Evolutionary conservation across 2,113 vertebrate species (phyloP), one percentile per base, ranked within the genome.

Genomic region (human): DNA sequence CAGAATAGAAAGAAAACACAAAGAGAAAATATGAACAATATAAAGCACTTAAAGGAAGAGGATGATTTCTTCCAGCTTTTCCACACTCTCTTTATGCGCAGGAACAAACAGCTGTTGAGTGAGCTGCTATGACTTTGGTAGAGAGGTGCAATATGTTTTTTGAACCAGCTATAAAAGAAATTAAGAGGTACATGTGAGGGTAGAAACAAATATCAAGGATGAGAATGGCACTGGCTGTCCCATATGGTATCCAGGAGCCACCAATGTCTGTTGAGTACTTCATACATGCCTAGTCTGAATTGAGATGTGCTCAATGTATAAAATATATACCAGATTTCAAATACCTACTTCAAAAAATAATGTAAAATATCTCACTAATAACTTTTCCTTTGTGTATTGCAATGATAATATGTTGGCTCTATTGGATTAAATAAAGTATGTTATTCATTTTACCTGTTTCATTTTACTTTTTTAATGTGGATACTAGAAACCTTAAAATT

Each of bases 341-440:
- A 68, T 57, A 57, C 11, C 38, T 79, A 40, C n/a, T 73, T 48
- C 45, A 81, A 70, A 90, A 89, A 79, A 13, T 32, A 30, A 35
- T 87, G 4, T 78, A 50, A 70, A 90, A 30, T 87, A n/a, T 32
- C 55, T 76, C 59, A 57, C 14, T 86, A 32, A 45, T 30, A 78
- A 61, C 9, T 90, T 48, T 72, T 94, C 9, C 70, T 35, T 84
- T 80, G 6, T 64, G 35, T 64, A 61, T 83, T 43, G 2, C 23
- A 55, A 10, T 32, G 27, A 81, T 43, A 61, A 57, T 83, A 73
- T 52, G 73, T 93, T 70, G 82, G 30, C 38, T 93, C 59, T 83
- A 88, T 76, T 90, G 9, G 43, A 22, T 93, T 84, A 85, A 96
- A 95, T 96, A 84, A 81, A 93, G n/a, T 89, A 64, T 48, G 35